These are phyloP conservation scores for Pentamera pediparva DNA, from an alignment of 53 echinoderm and acorn worm species.

Conservation along the genomic window DNA sequence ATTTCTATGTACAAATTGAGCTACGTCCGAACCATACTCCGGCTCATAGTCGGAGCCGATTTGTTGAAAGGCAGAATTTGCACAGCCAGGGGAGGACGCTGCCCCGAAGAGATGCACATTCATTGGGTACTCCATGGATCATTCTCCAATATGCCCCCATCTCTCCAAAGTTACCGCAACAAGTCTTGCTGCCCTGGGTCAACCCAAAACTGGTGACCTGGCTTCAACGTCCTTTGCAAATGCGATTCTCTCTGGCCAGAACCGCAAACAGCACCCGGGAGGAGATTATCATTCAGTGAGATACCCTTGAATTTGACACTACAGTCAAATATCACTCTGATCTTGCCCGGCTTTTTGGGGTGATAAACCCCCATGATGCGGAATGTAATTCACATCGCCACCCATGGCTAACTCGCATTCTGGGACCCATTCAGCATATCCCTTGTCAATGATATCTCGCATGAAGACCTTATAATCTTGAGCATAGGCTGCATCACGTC, in stretches of 20 bases:
- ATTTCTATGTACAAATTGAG: slow-evolving; percentile 4
- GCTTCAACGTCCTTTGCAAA: no score
- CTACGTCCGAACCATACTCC: neutral
- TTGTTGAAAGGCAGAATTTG: neutral
- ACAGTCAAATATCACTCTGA: neutral
- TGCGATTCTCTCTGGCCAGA: slow-evolving; percentile 25
- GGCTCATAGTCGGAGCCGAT: neutral
- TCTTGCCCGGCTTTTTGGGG: no score
- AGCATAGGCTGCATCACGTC: neutral
- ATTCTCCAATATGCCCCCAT: no score
- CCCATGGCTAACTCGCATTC: neutral
- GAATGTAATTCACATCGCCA: neutral
- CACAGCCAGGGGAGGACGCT: neutral
- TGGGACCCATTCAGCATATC: neutral
- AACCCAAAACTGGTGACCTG: slow-evolving; percentile 32
- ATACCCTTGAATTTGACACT: no score
- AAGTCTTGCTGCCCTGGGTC: neutral
- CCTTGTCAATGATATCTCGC: no score
- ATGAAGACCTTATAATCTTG: neutral
- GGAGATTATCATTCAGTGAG: slow-evolving; percentile 1
- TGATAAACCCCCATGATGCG: slow-evolving; percentile 3
- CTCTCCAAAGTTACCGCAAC: slow-evolving; percentile 41
- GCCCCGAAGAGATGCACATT: no score
- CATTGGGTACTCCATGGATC: neutral
- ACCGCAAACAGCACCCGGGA: neutral